Conservation (phyloP, 1,140 invertebrate species). For the Bombyx mandarina region DNA sequence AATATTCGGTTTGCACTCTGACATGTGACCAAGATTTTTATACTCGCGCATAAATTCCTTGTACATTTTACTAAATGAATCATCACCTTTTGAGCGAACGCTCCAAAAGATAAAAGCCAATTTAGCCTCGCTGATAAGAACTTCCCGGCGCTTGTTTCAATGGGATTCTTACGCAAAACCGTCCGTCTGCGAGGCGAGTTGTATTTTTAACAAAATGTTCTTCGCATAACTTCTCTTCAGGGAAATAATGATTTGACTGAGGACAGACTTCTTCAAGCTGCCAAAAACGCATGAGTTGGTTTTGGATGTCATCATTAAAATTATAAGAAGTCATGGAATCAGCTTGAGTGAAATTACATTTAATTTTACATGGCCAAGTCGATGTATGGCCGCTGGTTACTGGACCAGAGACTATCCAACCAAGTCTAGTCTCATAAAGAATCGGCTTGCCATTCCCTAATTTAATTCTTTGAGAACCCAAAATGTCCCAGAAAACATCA, state of each 20-base stretch:
- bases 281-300: conserved; percentile 16
- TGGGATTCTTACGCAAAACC: conserved; percentile 22
- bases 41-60: no score
- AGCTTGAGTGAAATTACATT: conserved; percentile 12
- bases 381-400: no score
- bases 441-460: conserved; percentile 16
- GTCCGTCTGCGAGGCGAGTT: conserved; percentile 11
- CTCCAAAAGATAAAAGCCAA: no score
- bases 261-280: conserved; percentile 17
- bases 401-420: conserved; percentile 19
- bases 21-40: conserved; percentile 12
- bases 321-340: conserved; percentile 1
- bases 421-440: conserved; percentile 14
- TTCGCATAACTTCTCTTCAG: conserved; percentile 16
- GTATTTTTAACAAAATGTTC: conserved; percentile 19
- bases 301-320: conserved; percentile 12
- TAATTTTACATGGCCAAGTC: no score
- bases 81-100: no score
- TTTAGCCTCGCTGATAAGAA: conserved; percentile 12
- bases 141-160: conserved; percentile 10
- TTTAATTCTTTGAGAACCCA: conserved; percentile 13
- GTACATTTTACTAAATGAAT: no score
- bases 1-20: no score
- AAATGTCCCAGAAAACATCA: conserved; percentile 22
- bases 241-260: conserved; percentile 13